Base-by-base conservation (phyloP, 2,888 invertebrate species). In the Macrosoma leucophasiata region DNA sequence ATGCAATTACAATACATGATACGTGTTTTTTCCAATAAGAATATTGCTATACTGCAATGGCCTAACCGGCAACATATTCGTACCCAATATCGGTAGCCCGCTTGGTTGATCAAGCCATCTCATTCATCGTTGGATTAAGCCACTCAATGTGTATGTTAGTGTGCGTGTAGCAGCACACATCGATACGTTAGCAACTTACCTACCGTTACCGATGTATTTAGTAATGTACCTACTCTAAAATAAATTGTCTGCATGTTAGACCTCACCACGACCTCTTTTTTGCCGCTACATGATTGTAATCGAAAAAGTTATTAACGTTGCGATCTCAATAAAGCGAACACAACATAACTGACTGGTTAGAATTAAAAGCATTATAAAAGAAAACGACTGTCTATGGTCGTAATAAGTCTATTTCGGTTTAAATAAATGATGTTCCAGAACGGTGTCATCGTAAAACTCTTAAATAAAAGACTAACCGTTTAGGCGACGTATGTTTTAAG, bases 71-170 rank as follows among this genome's bases (percentile, higher is more conserved):
- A n/a, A n/a, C n/a, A n/a, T n/a, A n/a, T n/a, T n/a, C n/a, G n/a
- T n/a, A n/a, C n/a, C n/a, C n/a, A n/a, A n/a, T n/a, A 18, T 21
- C 18, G 70, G 56, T 59, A 75, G 42, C 75, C 77, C 77, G 58
- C 62, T 62, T 62, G 55, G 61, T 55, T 60, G 46, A 63, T 62
- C 65, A 72, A 69, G 67, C 71, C 67, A 65, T 72, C 75, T 66
- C 75, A 77, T 77, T 77, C 76, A 76, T 73, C 62, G 62, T 43
- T 33, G 39, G 33, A 39, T 22, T 46, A 35, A 36, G 36, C 36
- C 29, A 36, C 36, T n/a, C n/a, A n/a, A 36, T 55, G 57, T 58
- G 62, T 62, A 45, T 30, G 29, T 25, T 35, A 19, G 14, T 37
- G 41, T 46, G 40, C 15, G 24, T 30, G 46, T 45, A 49, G 41